phyloP scores from a whole-genome alignment of 2,113 vertebrate species.

The Panthera tigris region DNA sequence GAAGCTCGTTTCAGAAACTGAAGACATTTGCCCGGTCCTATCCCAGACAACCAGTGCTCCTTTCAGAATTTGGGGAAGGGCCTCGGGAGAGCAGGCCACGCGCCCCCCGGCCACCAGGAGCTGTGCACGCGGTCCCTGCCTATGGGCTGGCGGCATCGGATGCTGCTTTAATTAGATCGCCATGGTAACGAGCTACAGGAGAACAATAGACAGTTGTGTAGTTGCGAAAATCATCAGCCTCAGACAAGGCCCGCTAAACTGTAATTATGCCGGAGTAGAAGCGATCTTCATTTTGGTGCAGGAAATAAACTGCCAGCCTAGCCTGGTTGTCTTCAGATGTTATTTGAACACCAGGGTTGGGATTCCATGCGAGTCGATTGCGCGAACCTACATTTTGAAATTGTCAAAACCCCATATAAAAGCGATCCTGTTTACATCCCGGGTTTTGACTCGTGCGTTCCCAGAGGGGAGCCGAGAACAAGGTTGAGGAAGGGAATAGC shows the following conservation, averaged over 20 bases:
- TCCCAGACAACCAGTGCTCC: background rate
- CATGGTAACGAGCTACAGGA: constrained; percentile 77
- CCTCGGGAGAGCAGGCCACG: background rate
- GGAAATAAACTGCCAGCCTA: background rate
- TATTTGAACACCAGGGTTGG: background rate
- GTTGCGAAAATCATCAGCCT: constrained; percentile 62
- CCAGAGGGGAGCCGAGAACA: background rate
- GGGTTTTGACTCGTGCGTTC: background rate
- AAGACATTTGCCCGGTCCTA: constrained; percentile 21
- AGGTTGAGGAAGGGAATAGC: background rate
- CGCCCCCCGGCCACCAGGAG: background rate
- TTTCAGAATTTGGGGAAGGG: constrained; percentile 38
- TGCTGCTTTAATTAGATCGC: constrained; percentile 77
- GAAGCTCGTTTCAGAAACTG: background rate
- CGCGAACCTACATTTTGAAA: background rate
- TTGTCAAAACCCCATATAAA: background rate
- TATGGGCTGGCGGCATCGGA: constrained; percentile 43
- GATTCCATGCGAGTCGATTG: background rate
- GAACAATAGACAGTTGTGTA: constrained; percentile 80
- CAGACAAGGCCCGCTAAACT: constrained; percentile 57
- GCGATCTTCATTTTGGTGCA: constrained; percentile 40
- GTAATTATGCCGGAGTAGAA: constrained; percentile 60
- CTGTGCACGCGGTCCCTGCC: constrained; percentile 38
- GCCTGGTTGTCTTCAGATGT: background rate
- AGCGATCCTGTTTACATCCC: background rate